Evolutionary conservation across 2,797 vertebrate species (phyloP), one percentile per base, ranked within the genome.

Genomic region (Sebastes cheni): DNA sequence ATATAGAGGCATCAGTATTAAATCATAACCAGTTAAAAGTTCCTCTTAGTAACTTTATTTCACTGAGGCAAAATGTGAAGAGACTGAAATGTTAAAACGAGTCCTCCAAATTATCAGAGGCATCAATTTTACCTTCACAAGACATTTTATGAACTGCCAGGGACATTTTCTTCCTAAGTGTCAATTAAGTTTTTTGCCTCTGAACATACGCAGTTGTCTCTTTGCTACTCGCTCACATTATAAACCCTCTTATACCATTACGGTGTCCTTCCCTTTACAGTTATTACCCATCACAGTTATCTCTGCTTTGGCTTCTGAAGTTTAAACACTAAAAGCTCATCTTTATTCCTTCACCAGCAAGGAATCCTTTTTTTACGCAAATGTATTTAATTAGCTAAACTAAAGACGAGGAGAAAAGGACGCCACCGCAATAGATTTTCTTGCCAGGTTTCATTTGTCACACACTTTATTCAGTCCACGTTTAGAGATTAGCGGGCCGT

Each of bases 391-490:
- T 67, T 52, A 77, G 36, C 74, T 60, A 23, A 76, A 83, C 55
- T 54, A 4, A 50, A 80, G 67, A 64, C 14, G 66, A 61, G 14
- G 39, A 42, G 39, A 42, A 55, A 29, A 62, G 20, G 42, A 25
- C 29, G 1, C 61, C 34, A 5, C 74, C 4, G 22, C 54, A 66
- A 79, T 58, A 74, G 46, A 73, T 72, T 67, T 34, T 72, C 62
- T 59, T 61, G 46, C 58, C 7, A 6, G 56, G 42, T 77, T 85
- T 84, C 29, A 84, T 76, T 67, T 72, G 14, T 75, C 77, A 64
- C 20, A 39, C 23, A 46, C 72, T 68, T 84, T 73, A 84, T 83
- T 81, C 84, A 46, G 62, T 65, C 50, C 75, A 70, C 39, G 29
- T 70, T 67, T 29, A 2, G 22, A 71, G 42, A 80, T 72, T 18